phyloP scores from a whole-genome alignment of 2,888 invertebrate genomes.

The Drosophila kambysellisi region DNA sequence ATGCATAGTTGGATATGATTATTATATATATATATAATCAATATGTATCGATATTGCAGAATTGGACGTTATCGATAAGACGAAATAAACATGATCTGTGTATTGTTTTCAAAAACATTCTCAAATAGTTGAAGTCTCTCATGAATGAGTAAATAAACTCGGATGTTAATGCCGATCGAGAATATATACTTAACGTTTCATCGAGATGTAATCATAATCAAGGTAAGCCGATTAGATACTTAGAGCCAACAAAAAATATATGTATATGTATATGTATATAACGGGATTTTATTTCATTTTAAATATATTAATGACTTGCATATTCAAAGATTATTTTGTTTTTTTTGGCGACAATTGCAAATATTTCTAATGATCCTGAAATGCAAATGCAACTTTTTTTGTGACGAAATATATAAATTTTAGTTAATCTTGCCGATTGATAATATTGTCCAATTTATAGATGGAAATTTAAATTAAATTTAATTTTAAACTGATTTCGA shows the following conservation, averaged over 20 bases:
- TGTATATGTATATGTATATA: background rate
- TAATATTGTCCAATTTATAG: background rate
- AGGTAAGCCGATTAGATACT: no score
- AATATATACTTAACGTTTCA: background rate
- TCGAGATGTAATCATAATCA: background rate
- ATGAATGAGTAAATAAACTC: no score
- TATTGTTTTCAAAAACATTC: no score
- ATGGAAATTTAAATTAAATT: background rate
- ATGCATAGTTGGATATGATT: no score
- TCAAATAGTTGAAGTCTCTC: no score
- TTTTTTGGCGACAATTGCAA: no score
- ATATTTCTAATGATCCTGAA: background rate
- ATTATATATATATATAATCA: no score
- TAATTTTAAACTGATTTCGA: background rate
- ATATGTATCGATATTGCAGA: no score
- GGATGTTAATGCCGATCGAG: background rate
- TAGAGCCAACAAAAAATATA: no score
- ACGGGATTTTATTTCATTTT: background rate
- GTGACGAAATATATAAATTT: background rate
- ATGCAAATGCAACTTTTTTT: background rate
- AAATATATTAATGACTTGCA: background rate
- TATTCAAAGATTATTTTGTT: no score
- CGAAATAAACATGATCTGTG: background rate
- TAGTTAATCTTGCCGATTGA: background rate
- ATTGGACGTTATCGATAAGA: no score